Evolutionary conservation across 2,113 vertebrate species (phyloP).

Genomic region (Lophura nycthemera): DNA sequence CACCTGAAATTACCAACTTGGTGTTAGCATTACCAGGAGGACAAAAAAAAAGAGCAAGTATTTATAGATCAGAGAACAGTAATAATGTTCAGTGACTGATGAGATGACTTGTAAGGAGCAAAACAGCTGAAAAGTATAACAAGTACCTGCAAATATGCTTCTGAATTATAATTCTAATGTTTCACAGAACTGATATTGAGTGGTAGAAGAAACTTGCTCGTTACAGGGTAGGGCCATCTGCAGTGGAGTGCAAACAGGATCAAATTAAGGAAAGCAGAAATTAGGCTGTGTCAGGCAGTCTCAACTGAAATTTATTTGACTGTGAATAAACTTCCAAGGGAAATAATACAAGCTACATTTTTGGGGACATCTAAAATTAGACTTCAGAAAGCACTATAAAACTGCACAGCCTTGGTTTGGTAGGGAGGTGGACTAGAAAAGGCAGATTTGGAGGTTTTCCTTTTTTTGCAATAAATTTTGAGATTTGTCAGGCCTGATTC

Average conservation of each 20-base stretch:
- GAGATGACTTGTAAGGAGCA: background rate
- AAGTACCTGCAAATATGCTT: background rate
- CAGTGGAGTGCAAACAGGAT: slow-evolving; percentile 8
- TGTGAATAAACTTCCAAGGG: slow-evolving; percentile 30
- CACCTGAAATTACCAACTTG: slow-evolving; percentile 36
- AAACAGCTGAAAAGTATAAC: background rate
- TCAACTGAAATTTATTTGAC: slow-evolving; percentile 28
- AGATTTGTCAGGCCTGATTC: background rate
- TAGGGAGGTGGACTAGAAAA: slow-evolving; percentile 39
- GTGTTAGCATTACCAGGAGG: background rate
- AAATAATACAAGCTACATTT: slow-evolving; percentile 50
- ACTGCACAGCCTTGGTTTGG: slow-evolving; percentile 22
- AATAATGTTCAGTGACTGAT: slow-evolving; percentile 4
- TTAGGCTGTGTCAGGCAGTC: slow-evolving; percentile 46
- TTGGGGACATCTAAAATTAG: slow-evolving; percentile 71
- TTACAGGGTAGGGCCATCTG: background rate
- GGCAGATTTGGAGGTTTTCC: background rate
- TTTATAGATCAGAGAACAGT: background rate
- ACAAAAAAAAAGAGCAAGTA: background rate
- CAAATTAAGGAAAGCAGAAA: slow-evolving; percentile 33
- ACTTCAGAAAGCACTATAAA: slow-evolving; percentile 22
- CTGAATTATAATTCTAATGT: background rate
- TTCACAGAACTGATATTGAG: background rate
- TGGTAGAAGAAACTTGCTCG: background rate
- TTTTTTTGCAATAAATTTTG: background rate